Percentiles rank a stretch among this genome's conserved stretches.
These are phyloP conservation scores for Neoaliturus tenellus DNA, from an alignment of 2,888 invertebrate species.

Conservation along the genomic window DNA sequence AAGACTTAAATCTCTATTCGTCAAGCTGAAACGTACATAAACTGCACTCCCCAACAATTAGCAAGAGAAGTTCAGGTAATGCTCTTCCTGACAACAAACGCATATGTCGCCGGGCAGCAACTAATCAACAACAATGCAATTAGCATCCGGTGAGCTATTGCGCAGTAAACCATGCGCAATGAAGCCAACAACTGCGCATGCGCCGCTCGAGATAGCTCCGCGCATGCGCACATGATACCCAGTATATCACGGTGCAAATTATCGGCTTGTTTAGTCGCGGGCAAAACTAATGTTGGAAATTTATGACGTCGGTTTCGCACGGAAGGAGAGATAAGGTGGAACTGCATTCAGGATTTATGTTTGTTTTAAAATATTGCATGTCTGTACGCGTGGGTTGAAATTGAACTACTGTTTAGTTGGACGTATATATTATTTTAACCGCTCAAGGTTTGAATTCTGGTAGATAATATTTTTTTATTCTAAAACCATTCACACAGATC, in stretches of 20 bases:
- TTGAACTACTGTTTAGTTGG: too few relatives aligned
- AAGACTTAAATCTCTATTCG: too few relatives aligned
- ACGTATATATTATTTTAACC: too few relatives aligned
- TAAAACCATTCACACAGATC: too few relatives aligned
- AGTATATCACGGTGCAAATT: background rate
- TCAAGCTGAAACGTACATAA: background rate
- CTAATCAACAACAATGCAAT: conserved; percentile 18
- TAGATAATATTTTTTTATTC: too few relatives aligned
- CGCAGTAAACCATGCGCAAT: conserved; percentile 2
- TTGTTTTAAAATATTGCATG: too few relatives aligned
- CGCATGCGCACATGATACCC: background rate
- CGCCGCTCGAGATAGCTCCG: background rate
- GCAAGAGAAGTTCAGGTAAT: background rate
- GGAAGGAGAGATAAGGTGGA: too few relatives aligned
- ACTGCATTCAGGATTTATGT: too few relatives aligned
- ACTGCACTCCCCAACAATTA: background rate
- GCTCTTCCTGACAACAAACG: background rate
- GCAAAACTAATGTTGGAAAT: background rate
- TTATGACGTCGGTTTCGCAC: background rate
- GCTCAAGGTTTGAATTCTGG: too few relatives aligned
- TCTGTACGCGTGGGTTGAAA: too few relatives aligned
- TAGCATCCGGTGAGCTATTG: conserved; percentile 25
- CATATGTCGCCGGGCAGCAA: background rate
- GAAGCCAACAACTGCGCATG: background rate
- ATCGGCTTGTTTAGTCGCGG: background rate